phyloP scores from a whole-genome alignment of 2,888 invertebrate genomes.

The Drosophila ochracea region DNA sequence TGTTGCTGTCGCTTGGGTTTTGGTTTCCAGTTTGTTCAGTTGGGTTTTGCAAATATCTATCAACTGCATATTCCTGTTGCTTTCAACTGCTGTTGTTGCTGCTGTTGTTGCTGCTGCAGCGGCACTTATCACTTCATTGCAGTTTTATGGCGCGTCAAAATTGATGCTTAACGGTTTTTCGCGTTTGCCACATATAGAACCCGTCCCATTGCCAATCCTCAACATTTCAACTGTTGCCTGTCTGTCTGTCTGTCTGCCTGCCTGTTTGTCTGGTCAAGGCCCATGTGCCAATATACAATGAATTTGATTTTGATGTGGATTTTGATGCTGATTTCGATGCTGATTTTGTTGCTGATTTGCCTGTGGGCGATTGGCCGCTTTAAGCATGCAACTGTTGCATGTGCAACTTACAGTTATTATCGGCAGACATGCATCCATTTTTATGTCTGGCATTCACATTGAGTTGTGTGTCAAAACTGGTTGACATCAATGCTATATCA shows the following conservation, averaged over 20 bases:
- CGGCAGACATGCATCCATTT: background rate
- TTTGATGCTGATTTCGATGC: constrained; percentile 13
- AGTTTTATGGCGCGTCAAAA: constrained; percentile 80
- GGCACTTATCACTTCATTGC: constrained; percentile 82
- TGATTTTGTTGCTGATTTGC: constrained; percentile 48
- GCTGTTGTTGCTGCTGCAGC: constrained; percentile 29
- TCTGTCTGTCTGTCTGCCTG: constrained; percentile 19
- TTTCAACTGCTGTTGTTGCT: constrained; percentile 26
- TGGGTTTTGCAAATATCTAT: constrained; percentile 52
- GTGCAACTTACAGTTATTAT: constrained; percentile 28
- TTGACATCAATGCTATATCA: background rate
- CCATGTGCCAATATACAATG: constrained; percentile 56
- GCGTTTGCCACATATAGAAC: constrained; percentile 74
- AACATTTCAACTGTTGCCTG: constrained; percentile 25
- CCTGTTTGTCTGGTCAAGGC: constrained; percentile 37
- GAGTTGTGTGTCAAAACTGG: background rate
- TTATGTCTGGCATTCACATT: constrained; percentile 8
- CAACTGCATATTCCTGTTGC: constrained; percentile 67
- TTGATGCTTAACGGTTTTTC: constrained; percentile 79
- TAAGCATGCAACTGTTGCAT: constrained; percentile 62
- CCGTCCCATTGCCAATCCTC: constrained; percentile 36
- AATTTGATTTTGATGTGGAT: constrained; percentile 59
- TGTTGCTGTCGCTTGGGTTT: constrained; percentile 41
- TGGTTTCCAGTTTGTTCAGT: constrained; percentile 41
- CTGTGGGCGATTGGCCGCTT: constrained; percentile 10